Conservation (phyloP, 2,113 vertebrate genomes). For the Anolis carolinensis region DNA sequence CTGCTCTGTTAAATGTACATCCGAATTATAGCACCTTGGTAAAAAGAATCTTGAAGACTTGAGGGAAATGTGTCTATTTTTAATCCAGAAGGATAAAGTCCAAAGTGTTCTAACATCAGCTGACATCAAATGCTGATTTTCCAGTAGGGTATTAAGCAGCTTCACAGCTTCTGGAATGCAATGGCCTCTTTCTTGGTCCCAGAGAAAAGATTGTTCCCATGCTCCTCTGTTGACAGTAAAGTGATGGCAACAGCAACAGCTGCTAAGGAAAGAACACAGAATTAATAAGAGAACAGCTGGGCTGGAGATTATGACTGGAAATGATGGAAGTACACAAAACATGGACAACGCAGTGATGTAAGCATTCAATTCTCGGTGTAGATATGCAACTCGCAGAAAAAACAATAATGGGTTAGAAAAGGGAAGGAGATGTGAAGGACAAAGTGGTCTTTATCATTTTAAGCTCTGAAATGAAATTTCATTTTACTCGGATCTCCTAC, state of each 20-base stretch:
- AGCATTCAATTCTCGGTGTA: fast-evolving
- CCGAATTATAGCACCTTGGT: background rate
- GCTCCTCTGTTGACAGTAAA: conserved; percentile 35
- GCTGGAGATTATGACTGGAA: conserved; percentile 20
- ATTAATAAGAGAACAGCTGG: conserved; percentile 26
- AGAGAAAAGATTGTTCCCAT: conserved; percentile 19
- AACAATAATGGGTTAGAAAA: background rate
- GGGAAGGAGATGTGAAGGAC: background rate
- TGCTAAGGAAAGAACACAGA: conserved; percentile 33
- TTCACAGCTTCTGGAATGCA: background rate
- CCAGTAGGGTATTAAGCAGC: background rate
- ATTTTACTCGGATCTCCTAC: background rate
- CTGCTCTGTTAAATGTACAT: background rate
- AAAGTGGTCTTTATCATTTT: background rate
- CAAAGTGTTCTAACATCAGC: background rate
- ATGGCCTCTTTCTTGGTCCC: conserved; percentile 8
- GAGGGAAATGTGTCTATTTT: background rate
- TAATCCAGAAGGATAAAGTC: conserved; percentile 21
- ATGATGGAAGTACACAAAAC: conserved; percentile 22
- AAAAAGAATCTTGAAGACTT: background rate
- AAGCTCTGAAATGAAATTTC: conserved; percentile 11
- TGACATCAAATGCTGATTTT: conserved; percentile 32
- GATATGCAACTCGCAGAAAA: conserved; percentile 22
- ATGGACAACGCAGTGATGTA: background rate
- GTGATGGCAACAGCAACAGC: conserved; percentile 44